Percentiles rank a stretch among this genome's conserved stretches.
Conservation (phyloP, 2,797 vertebrate genomes). For the Knipowitschia caucasica region DNA sequence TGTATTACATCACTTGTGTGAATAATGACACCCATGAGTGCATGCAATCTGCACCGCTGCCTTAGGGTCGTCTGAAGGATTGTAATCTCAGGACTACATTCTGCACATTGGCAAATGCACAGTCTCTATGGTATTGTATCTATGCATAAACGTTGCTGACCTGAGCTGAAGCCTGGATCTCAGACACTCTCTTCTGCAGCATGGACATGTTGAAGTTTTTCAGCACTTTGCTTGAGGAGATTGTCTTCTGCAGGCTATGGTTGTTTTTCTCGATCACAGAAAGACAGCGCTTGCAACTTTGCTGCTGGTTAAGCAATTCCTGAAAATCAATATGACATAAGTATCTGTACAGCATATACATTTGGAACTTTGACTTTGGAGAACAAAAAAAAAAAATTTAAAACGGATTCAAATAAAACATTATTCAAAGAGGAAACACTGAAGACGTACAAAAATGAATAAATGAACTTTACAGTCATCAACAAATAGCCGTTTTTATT, state of each 20-base stretch:
- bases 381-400: too few relatives aligned
- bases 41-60: slow-evolving; percentile 29
- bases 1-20: slow-evolving; percentile 38
- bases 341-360: background rate
- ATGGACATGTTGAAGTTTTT: slow-evolving; percentile 82
- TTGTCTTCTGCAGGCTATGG: slow-evolving; percentile 79
- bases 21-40: slow-evolving; percentile 29
- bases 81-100: slow-evolving; percentile 49
- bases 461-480: too few relatives aligned
- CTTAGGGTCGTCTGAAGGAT: slow-evolving; percentile 37
- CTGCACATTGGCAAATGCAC: slow-evolving; percentile 18
- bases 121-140: slow-evolving; percentile 10
- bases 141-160: slow-evolving; percentile 55
- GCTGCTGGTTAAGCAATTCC: slow-evolving; percentile 90
- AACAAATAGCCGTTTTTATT: too few relatives aligned
- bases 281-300: slow-evolving; percentile 89
- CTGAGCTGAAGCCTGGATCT: slow-evolving; percentile 87
- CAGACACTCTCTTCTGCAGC: slow-evolving; percentile 85
- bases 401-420: too few relatives aligned
- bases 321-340: slow-evolving; percentile 36
- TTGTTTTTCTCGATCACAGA: slow-evolving; percentile 87
- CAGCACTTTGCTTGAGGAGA: slow-evolving; percentile 80
- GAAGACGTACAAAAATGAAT: too few relatives aligned
- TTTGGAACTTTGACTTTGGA: too few relatives aligned
- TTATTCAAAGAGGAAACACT: too few relatives aligned